These are phyloP conservation scores for Paramacrobiotus metropolitanus DNA, from an alignment of 1,140 invertebrate genomes.

Conservation along the genomic window DNA sequence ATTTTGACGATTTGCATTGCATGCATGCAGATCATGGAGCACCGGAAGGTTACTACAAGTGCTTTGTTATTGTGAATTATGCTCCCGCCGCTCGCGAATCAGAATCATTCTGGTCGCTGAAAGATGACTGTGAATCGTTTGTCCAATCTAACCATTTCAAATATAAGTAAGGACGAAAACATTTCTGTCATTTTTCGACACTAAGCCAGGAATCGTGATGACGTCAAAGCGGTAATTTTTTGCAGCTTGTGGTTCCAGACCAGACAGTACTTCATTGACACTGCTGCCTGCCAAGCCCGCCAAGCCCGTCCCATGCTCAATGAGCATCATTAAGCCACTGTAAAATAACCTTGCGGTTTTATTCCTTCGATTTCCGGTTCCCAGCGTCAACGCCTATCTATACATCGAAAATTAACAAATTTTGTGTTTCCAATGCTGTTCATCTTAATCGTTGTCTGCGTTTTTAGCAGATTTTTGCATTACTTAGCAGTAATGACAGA, in stretches of 20 bases:
- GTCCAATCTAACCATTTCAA: not conserved
- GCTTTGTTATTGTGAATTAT: not conserved
- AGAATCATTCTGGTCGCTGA: not conserved
- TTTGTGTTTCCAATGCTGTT: too few species aligned
- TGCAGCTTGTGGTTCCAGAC: not conserved
- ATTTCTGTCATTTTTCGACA: too few species aligned
- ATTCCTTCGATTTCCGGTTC: too few species aligned
- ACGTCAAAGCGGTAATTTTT: not conserved
- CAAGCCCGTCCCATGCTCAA: not conserved
- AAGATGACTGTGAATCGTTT: not conserved
- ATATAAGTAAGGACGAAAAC: too few species aligned
- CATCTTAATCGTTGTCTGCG: too few species aligned
- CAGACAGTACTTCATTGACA: not conserved
- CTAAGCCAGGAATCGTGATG: too few species aligned
- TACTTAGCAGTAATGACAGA: too few species aligned
- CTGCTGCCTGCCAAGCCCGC: not conserved
- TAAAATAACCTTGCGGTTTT: not conserved
- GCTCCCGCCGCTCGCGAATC: not conserved
- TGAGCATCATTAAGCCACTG: not conserved
- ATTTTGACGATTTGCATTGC: not conserved
- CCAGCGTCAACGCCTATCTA: too few species aligned
- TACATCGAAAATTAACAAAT: too few species aligned
- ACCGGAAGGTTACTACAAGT: not conserved
- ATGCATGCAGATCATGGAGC: not conserved
- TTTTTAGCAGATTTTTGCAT: too few species aligned